phyloP scores from a whole-genome alignment of 1,140 invertebrate species.

The Heliconius melpomene region DNA sequence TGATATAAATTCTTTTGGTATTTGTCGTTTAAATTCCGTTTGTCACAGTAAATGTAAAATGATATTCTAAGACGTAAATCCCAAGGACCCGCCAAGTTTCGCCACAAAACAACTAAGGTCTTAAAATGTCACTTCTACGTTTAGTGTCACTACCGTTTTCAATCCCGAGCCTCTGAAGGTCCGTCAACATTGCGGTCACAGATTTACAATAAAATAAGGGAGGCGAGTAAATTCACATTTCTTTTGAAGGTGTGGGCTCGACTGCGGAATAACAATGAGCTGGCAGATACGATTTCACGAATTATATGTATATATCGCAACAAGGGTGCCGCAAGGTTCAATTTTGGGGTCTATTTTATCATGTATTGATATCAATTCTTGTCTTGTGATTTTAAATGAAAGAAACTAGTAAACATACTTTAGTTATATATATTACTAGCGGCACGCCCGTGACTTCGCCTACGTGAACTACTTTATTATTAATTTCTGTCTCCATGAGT shows the following conservation, averaged over 20 bases:
- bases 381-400: background rate
- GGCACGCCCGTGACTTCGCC: no score
- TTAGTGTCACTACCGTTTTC: conserved; percentile 38
- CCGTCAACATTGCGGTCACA: conserved; percentile 55
- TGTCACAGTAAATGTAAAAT: background rate
- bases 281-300: conserved; percentile 33
- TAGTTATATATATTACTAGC: no score
- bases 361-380: conserved; percentile 13
- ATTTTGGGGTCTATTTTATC: conserved; percentile 14
- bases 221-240: conserved; percentile 50
- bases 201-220: conserved; percentile 59
- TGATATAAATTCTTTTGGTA: background rate
- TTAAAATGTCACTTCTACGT: conserved; percentile 26
- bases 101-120: conserved; percentile 18
- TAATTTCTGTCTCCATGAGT: no score
- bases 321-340: conserved; percentile 33
- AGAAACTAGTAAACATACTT: background rate
- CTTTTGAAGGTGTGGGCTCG: conserved; percentile 53
- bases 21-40: background rate
- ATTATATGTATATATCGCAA: conserved; percentile 36
- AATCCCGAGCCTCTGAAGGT: conserved; percentile 38
- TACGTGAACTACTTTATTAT: no score
- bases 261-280: conserved; percentile 54
- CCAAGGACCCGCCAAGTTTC: conserved; percentile 7
- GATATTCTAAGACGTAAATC: background rate